Conservation (phyloP, 2,888 invertebrate species). For the Lysandra bellargus region DNA sequence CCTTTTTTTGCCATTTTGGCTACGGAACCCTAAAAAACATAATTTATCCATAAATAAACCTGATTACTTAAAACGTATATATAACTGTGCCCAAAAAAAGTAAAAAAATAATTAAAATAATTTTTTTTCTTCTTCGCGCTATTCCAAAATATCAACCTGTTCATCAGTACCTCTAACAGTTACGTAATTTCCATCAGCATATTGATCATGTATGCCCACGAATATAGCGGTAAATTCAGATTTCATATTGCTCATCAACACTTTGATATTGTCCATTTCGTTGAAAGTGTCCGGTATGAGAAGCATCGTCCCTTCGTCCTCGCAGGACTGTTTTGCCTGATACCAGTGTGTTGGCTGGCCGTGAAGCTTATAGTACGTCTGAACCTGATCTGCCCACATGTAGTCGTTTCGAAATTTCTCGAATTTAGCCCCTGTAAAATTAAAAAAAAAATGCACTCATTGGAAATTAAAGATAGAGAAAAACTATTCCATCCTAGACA, state of each 20-base stretch:
- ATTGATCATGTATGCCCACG: constrained; percentile 55
- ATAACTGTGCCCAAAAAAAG: too few species aligned
- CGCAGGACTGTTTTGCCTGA: constrained; percentile 55
- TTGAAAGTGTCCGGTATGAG: constrained; percentile 52
- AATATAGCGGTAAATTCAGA: constrained; percentile 54
- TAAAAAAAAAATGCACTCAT: too few species aligned
- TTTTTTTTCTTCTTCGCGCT: too few species aligned
- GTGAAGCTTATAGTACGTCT: constrained; percentile 55
- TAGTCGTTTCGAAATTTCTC: constrained; percentile 57
- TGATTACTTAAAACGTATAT: too few species aligned
- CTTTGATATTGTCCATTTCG: constrained; percentile 56
- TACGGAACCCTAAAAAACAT: too few species aligned
- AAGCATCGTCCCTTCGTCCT: constrained; percentile 53
- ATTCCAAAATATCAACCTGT: not conserved
- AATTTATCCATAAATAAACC: too few species aligned
- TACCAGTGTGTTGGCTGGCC: constrained; percentile 55
- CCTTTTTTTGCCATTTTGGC: too few species aligned
- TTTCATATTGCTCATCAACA: constrained; percentile 57
- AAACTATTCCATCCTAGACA: not conserved
- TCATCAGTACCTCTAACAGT: constrained; percentile 49
- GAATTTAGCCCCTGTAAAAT: not conserved
- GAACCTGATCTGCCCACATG: constrained; percentile 54
- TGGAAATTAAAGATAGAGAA: not conserved
- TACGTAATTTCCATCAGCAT: constrained; percentile 52
- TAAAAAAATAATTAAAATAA: too few species aligned